These are phyloP conservation scores for Amiota mariae DNA, from an alignment of 2,888 invertebrate species.

Conservation along the genomic window DNA sequence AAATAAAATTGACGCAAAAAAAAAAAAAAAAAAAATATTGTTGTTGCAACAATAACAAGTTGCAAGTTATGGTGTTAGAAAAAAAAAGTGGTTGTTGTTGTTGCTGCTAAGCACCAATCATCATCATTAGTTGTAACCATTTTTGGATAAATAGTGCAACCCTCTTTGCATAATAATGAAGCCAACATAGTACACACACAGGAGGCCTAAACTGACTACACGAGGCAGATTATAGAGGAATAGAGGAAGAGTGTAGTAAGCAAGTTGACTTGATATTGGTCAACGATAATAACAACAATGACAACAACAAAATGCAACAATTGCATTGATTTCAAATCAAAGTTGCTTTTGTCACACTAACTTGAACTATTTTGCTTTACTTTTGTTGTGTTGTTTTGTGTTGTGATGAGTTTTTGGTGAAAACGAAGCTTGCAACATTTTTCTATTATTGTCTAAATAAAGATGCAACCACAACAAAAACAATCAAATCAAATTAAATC, in stretches of 20 bases:
- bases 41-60: slow-evolving; percentile 16
- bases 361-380: slow-evolving; percentile 24
- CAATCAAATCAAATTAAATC: slow-evolving; percentile 39
- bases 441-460: slow-evolving; percentile 59
- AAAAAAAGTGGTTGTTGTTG: slow-evolving; percentile 9
- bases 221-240: too few species aligned
- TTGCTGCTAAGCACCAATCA: slow-evolving; percentile 50
- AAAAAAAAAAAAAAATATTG: slow-evolving; percentile 4
- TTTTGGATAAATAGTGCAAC: slow-evolving; percentile 73
- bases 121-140: slow-evolving; percentile 71
- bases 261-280: slow-evolving; percentile 16
- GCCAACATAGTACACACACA: slow-evolving; percentile 44
- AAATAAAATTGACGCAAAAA: slow-evolving; percentile 1
- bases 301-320: background rate
- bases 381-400: slow-evolving; percentile 11
- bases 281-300: slow-evolving; percentile 15
- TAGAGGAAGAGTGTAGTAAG: background rate
- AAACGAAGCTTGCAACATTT: slow-evolving; percentile 64
- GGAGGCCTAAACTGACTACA: too few species aligned
- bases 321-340: background rate
- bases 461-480: slow-evolving; percentile 56
- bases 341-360: slow-evolving; percentile 17
- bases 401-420: slow-evolving; percentile 58
- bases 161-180: slow-evolving; percentile 74
- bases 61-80: slow-evolving; percentile 14